phyloP scores from a whole-genome alignment of 2,797 vertebrate genomes.

The Danio kyathit region DNA sequence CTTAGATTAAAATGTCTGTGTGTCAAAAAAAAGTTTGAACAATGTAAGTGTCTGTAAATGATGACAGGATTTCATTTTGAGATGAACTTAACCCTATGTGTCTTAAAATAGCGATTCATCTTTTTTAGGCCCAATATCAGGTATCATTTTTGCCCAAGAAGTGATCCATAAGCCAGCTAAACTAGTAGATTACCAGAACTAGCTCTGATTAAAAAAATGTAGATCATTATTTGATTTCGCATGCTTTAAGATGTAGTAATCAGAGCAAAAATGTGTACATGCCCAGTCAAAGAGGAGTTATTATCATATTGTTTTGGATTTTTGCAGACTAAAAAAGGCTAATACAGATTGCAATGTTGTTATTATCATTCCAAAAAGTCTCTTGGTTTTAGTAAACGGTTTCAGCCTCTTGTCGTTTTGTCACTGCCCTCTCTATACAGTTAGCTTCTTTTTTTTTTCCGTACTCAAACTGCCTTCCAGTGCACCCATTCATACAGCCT shows the following conservation, averaged over 20 bases:
- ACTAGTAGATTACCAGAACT: not conserved
- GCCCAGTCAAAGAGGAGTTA: not conserved
- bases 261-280: not conserved
- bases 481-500: constrained; percentile 55
- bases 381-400: constrained; percentile 6
- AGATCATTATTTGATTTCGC: not conserved
- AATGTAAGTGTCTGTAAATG: not conserved
- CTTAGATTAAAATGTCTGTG: too few species aligned
- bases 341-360: not conserved
- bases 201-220: not conserved
- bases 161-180: not conserved
- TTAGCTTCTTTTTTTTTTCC: not conserved
- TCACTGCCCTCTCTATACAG: constrained; percentile 9
- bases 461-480: constrained; percentile 4
- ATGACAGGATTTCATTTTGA: not conserved
- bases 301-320: not conserved
- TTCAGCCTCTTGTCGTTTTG: not conserved
- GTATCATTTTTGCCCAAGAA: not conserved
- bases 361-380: not conserved
- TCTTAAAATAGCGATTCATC: not conserved
- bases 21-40: too few species aligned
- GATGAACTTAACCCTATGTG: not conserved
- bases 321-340: not conserved
- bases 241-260: not conserved
- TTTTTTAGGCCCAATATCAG: not conserved